These are phyloP conservation scores for Manis javanica DNA, from an alignment of 2,797 vertebrate genomes.

Conservation along the genomic window DNA sequence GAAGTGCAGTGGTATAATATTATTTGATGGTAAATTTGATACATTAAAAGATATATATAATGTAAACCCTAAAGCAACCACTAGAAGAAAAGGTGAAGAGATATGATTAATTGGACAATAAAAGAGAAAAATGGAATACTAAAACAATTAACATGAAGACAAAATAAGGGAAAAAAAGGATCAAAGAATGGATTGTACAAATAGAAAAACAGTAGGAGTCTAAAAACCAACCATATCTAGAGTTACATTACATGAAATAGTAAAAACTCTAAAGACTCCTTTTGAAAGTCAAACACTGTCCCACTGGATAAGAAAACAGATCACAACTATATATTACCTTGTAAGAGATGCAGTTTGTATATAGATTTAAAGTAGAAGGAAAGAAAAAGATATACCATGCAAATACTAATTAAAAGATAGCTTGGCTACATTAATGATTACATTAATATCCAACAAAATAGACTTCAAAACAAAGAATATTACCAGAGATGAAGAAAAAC, in stretches of 20 bases:
- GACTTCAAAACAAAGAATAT: not conserved
- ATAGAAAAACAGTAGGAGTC: not conserved
- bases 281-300: not conserved
- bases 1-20: not conserved
- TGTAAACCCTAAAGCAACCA: not conserved
- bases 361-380: not conserved
- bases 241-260: conserved; percentile 19
- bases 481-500: not conserved
- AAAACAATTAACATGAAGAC: conserved; percentile 21
- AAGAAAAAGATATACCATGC: not conserved
- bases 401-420: conserved; percentile 27
- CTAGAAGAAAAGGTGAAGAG: not conserved
- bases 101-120: not conserved
- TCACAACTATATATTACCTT: not conserved
- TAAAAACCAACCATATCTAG: not conserved
- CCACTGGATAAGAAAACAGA: not conserved
- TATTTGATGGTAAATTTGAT: conserved; percentile 1
- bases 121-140: not conserved
- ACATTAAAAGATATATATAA: not conserved
- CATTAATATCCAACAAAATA: not conserved
- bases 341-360: not conserved
- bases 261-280: not conserved
- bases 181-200: not conserved
- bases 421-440: not conserved
- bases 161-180: not conserved